A percentile compares a stretch with the other conserved stretches of the same genome.
Conservation (phyloP, 2,113 vertebrate species). For the Pollachius pollachius region DNA sequence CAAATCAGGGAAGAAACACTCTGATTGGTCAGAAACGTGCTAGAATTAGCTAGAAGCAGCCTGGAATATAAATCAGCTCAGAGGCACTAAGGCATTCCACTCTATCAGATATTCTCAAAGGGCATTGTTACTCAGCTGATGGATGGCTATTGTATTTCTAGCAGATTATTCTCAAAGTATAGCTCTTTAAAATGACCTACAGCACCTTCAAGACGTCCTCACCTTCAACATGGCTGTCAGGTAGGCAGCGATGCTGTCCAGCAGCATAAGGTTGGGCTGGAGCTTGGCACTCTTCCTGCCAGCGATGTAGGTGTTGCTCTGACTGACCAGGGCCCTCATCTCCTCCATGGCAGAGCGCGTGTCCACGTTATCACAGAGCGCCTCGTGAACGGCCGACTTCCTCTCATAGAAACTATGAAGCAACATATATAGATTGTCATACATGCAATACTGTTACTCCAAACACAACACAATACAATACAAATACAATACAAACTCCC, state of each 20-base stretch:
- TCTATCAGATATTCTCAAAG: no score
- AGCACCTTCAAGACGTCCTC: neutral
- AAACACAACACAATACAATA: no score
- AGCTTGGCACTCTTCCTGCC: conserved; percentile 79
- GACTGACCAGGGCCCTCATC: conserved; percentile 84
- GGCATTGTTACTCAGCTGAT: no score
- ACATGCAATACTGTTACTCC: neutral
- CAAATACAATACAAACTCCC: no score
- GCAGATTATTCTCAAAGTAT: no score
- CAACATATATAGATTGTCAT: neutral
- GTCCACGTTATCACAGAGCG: conserved; percentile 93
- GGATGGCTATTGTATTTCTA: no score
- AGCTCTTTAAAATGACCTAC: no score
- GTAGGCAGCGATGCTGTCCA: conserved; percentile 80
- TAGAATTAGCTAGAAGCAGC: no score
- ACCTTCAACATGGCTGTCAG: conserved; percentile 91
- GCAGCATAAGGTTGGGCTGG: conserved; percentile 81
- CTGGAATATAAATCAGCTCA: no score
- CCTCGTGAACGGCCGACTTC: conserved; percentile 82
- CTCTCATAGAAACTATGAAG: conserved; percentile 81
- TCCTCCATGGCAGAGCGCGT: conserved; percentile 89
- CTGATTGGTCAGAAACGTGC: no score
- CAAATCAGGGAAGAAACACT: no score
- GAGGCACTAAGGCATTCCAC: no score
- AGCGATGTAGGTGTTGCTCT: conserved; percentile 90